Conservation (phyloP, 92 coral and sea anemone species). For the Actinostola sp. region DNA sequence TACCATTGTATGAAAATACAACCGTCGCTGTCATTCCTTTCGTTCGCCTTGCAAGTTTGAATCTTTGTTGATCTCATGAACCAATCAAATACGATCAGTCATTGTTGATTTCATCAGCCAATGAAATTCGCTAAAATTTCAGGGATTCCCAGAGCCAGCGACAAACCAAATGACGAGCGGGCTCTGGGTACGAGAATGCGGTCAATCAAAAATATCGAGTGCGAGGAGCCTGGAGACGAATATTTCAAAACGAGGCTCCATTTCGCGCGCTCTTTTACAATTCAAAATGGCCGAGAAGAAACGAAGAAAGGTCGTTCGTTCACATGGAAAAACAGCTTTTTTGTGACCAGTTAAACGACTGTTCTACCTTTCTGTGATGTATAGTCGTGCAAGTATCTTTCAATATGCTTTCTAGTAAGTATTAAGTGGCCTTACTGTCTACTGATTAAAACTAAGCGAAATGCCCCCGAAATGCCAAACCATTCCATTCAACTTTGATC, state of each 20-base stretch:
- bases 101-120: background rate
- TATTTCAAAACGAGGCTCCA: slow-evolving; percentile 1
- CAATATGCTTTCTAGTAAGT: slow-evolving; percentile 8
- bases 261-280: background rate
- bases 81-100: no score
- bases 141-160: no score
- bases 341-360: background rate
- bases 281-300: slow-evolving; percentile 10
- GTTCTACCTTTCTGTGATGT: background rate
- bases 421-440: no score
- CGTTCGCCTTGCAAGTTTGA: no score
- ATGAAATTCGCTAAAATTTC: no score
- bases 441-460: no score
- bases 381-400: background rate
- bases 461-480: no score
- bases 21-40: no score
- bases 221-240: background rate
- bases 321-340: background rate
- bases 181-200: background rate
- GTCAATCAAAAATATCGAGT: background rate
- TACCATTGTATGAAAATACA: no score
- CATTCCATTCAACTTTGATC: no score
- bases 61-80: no score
- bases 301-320: background rate
- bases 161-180: background rate